Base-by-base conservation (phyloP, 2,888 invertebrate species). In the Pollenia griseotomentosa region DNA sequence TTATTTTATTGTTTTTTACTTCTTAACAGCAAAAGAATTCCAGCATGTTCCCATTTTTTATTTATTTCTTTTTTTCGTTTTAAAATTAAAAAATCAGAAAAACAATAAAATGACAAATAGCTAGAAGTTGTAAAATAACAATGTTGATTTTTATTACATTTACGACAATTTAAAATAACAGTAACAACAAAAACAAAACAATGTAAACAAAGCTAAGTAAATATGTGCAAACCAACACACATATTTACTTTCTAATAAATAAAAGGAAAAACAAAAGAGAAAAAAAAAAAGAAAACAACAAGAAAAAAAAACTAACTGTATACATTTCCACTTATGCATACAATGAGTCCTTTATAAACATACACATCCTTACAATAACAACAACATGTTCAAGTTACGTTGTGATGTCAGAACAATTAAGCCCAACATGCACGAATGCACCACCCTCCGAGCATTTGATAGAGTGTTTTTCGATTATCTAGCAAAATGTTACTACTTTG, bases 41-140 rank as follows among this genome's bases (percentile, higher is more conserved):
- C 33, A 33, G 33, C 33, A 33, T 33, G 33, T 33, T 33, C 33
- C 6, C 33, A 33, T 33, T 19, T 19, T 19, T n/a, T n/a, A n/a
- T n/a, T n/a, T n/a, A n/a, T n/a, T n/a, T n/a, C n/a, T n/a, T 33
- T 33, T 33, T 33, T 33, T 33, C 33, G 6, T 59, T 33, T 23
- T 59, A 11, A 23, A 59, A 59, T 33, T 59, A 59, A 23, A 2
- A 59, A 33, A 12, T 44, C 10, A 55, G 33, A 61, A 23, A 65
- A 63, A 40, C 46, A 40, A 12, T 63, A 63, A 40, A 44, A 77
- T 46, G 70, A 77, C 86, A 86, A 79, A 86, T 83, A 86, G 63
- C 83, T 75, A 61, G 55, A 74, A 83, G 83, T 74, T 79, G 63
- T 73, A 79, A 74, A 83, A 63, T 79, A 86, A 86, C 79, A 86